phyloP scores from a whole-genome alignment of 2,113 vertebrate genomes.

The Leucoraja erinaceus region DNA sequence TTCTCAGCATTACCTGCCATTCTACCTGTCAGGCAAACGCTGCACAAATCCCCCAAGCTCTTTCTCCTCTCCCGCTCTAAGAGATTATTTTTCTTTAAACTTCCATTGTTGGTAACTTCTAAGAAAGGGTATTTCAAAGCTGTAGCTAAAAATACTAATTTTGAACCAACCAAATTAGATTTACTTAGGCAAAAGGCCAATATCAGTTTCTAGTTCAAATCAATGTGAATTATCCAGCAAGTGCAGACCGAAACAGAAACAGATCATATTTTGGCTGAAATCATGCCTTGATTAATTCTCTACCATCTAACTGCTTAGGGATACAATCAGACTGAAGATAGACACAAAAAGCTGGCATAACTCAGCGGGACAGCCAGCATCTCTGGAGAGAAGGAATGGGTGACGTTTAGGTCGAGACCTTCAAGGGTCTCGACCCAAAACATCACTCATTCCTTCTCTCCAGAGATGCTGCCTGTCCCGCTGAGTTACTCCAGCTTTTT shows the following conservation, averaged over 20 bases:
- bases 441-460: no score
- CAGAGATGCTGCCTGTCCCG: no score
- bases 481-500: no score
- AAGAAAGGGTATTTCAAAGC: background rate
- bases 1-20: background rate
- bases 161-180: background rate
- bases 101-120: background rate
- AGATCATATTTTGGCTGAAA: background rate
- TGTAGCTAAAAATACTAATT: background rate
- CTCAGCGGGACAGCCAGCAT: no score
- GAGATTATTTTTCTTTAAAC: no score
- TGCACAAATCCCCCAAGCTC: background rate
- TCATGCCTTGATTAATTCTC: background rate
- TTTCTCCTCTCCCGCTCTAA: background rate
- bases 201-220: slow-evolving; percentile 12
- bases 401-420: no score
- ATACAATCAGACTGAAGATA: background rate
- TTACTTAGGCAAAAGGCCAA: background rate
- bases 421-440: no score
- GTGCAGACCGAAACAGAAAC: background rate
- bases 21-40: background rate
- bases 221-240: slow-evolving; percentile 5
- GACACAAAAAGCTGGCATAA: no score
- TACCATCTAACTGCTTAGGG: background rate
- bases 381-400: no score